A percentile compares a stretch with the other conserved stretches of the same genome.
Conservation (phyloP, 1,140 invertebrate species). For the Zaprionus lachaisei region DNA sequence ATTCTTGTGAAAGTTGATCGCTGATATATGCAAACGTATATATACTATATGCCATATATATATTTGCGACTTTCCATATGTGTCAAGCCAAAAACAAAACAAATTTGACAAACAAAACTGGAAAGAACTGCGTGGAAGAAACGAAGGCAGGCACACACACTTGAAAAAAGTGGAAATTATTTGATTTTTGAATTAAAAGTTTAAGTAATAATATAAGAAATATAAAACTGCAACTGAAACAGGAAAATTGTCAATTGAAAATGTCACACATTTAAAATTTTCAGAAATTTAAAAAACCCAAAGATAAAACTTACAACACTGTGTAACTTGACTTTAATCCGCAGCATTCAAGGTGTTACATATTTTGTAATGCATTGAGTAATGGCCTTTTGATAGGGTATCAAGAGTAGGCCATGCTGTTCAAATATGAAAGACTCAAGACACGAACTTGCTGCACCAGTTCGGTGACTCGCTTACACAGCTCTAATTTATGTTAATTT, state of each 20-base stretch:
- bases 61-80: slow-evolving; percentile 31
- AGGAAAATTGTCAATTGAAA: background rate
- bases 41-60: background rate
- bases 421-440: slow-evolving; percentile 51
- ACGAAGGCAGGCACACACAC: slow-evolving; percentile 7
- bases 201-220: background rate
- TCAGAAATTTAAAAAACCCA: background rate
- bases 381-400: slow-evolving; percentile 21
- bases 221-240: background rate
- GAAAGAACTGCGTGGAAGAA: background rate
- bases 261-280: background rate
- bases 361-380: slow-evolving; percentile 13
- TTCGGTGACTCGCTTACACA: slow-evolving; percentile 54
- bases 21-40: slow-evolving; percentile 3
- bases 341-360: slow-evolving; percentile 2
- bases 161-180: background rate
- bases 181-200: background rate
- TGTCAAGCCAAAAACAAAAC: slow-evolving; percentile 37
- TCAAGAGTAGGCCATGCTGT: slow-evolving; percentile 3
- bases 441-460: slow-evolving; percentile 73
- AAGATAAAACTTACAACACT: background rate
- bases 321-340: background rate
- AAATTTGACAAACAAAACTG: slow-evolving; percentile 31
- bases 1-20: slow-evolving; percentile 74
- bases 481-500: slow-evolving; percentile 50